Base-by-base conservation (phyloP, 1,140 invertebrate species). In the Macrostomum lignano region DNA sequence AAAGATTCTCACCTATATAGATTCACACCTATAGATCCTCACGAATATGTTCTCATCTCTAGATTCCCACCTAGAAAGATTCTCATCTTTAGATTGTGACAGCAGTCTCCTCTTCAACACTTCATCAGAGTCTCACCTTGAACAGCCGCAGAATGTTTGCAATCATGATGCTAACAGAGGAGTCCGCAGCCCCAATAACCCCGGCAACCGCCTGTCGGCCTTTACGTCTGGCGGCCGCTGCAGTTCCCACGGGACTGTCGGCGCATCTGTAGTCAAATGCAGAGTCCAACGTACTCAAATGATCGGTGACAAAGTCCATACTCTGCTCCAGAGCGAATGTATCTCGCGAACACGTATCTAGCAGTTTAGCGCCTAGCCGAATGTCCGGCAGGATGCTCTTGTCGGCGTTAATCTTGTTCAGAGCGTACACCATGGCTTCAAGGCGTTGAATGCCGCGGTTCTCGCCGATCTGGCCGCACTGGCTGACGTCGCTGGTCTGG, bases 351-450 rank as follows among this genome's bases (percentile, higher is more conserved):
- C 72, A 74, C 0, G 72, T 72, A 46, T 74, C 72, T 3, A 73
- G 48, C 33, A 74, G 72, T 39, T 68, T 62, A 6, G 69, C 69
- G 1, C 72, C 72, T 23, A 74, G 46, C 3, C 50, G 63, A 7
- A 68, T 57, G 35, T 67, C 66, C 1, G 69, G 68, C 22, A 55
- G 33, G 11, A 49, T n/a, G 3, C 48, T 46, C 0, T 53, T 44
- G 39, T 73, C 60, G 1, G 48, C 50, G 48, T 76, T 76, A 36
- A 77, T 73, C 29, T 62, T 56, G 44, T 74, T 70, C 4, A 76
- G 52, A 3, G 73, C 72, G 50, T 69, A 76, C 1, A 76, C 55
- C 72, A 77, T 75, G 2, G 74, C 73, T 51, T 77, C 74, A 25
- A 75, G 50, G n/a, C 73, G 60, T 46, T 77, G 54, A 3, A 74